Evolutionary conservation across 2,113 vertebrate genomes (phyloP).

Genomic region (Spea multiplicata): DNA sequence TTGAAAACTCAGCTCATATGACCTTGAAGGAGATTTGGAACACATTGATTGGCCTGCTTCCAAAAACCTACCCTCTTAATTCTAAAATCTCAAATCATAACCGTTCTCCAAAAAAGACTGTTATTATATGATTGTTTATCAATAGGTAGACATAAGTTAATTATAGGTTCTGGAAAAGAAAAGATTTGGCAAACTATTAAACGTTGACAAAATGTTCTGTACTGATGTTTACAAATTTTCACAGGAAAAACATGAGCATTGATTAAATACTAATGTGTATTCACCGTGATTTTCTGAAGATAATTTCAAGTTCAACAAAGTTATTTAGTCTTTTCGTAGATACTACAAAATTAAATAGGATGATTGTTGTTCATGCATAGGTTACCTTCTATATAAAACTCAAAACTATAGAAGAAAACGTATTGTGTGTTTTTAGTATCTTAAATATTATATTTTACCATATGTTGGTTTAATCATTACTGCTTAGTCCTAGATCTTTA

Average conservation of each 20-base stretch:
- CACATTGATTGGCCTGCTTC: constrained; percentile 67
- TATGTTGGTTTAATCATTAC: too few species aligned
- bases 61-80: constrained; percentile 67
- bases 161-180: constrained; percentile 70
- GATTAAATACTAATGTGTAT: not conserved
- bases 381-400: too few species aligned
- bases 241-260: not conserved
- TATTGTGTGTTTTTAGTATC: too few species aligned
- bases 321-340: too few species aligned
- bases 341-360: too few species aligned
- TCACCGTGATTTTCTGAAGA: not conserved
- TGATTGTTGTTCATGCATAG: too few species aligned
- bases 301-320: not conserved
- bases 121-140: constrained; percentile 71
- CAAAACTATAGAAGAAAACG: too few species aligned
- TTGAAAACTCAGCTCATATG: constrained; percentile 59
- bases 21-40: constrained; percentile 72
- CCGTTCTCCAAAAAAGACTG: constrained; percentile 69
- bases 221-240: not conserved
- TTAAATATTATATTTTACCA: too few species aligned
- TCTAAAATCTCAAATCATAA: constrained; percentile 70
- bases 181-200: constrained; percentile 67
- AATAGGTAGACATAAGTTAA: constrained; percentile 71
- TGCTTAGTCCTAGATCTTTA: too few species aligned
- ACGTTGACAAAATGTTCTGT: constrained; percentile 66